phyloP scores from a whole-genome alignment of 2,797 vertebrate species.

The Tiaroga cobitis region DNA sequence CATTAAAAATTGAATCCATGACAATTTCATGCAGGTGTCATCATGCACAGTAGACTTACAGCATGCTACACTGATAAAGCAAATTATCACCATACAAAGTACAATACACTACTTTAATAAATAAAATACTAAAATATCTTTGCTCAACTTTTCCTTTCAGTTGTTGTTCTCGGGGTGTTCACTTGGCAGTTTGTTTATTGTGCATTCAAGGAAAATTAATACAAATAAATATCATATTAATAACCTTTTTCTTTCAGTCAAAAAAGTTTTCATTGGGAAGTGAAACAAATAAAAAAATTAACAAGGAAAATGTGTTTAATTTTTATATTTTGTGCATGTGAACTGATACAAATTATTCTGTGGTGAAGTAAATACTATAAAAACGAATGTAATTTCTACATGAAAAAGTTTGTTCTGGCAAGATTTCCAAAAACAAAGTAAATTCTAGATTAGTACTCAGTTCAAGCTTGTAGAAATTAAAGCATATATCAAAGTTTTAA shows the following conservation, averaged over 20 bases:
- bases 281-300: too few relatives aligned
- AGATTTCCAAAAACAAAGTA: too few relatives aligned
- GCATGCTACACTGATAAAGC: neutral
- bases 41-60: neutral
- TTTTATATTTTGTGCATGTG: neutral
- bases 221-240: neutral
- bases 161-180: neutral
- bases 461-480: too few relatives aligned
- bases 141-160: neutral
- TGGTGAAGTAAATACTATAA: too few relatives aligned
- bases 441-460: too few relatives aligned
- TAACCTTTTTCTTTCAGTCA: neutral
- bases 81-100: constrained; percentile 25
- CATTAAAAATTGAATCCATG: neutral
- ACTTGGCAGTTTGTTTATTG: neutral
- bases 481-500: too few relatives aligned
- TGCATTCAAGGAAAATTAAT: neutral
- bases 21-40: constrained; percentile 47
- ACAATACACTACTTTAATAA: neutral
- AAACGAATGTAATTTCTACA: too few relatives aligned
- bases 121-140: neutral
- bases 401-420: too few relatives aligned
- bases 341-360: neutral
- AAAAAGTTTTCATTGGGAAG: neutral
- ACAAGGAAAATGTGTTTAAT: too few relatives aligned